Conservation (phyloP, 2,797 vertebrate genomes). For the Gila robusta region DNA sequence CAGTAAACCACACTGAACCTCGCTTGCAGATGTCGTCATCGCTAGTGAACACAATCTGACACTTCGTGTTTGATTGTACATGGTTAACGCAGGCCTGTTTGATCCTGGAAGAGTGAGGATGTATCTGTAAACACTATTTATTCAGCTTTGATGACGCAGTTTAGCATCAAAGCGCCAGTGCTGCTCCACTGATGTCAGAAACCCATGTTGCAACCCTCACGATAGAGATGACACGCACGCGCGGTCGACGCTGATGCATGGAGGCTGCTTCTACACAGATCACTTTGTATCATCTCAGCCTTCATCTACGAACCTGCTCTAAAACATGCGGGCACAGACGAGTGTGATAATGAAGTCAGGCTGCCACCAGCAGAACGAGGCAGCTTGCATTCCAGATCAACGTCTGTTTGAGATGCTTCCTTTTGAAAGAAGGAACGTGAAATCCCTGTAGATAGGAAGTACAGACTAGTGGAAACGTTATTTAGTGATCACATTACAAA, state of each 20-base stretch:
- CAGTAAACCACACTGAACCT: neutral
- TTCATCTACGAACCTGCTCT: conserved; percentile 45
- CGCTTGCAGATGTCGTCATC: conserved; percentile 7
- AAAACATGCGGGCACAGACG: conserved; percentile 15
- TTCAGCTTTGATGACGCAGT: conserved; percentile 54
- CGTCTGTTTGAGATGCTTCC: conserved; percentile 24
- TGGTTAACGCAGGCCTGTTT: conserved; percentile 35
- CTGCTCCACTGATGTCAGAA: conserved; percentile 48
- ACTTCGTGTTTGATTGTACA: conserved; percentile 39
- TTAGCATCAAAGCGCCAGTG: conserved; percentile 54
- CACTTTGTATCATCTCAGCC: conserved; percentile 45
- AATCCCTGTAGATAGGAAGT: neutral
- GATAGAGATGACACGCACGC: conserved; percentile 31
- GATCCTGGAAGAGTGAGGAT: conserved; percentile 23
- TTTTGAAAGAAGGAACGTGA: conserved; percentile 13
- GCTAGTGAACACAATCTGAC: conserved; percentile 7
- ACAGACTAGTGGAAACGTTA: neutral
- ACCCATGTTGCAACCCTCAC: conserved; percentile 27
- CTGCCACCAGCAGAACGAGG: conserved; percentile 72
- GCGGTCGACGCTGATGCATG: neutral
- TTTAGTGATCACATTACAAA: conserved; percentile 29
- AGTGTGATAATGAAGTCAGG: conserved; percentile 64
- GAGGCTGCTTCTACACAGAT: conserved; percentile 39
- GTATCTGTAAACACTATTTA: conserved; percentile 58
- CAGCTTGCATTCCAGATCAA: conserved; percentile 52